Base-by-base conservation (phyloP, 2,888 invertebrate genomes). In the Galerucella nymphaeae region DNA sequence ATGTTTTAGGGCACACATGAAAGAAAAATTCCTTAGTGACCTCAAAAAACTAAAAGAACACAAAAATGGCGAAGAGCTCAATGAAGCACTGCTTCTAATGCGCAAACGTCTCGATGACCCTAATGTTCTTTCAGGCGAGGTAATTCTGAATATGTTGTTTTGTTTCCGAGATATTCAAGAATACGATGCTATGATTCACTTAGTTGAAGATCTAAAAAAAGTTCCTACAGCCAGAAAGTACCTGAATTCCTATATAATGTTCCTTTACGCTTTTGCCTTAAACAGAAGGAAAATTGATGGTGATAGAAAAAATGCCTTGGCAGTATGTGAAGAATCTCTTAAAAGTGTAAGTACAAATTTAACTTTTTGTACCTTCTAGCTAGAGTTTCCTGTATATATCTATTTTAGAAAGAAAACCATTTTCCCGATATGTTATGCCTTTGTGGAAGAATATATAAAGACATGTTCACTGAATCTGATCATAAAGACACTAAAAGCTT, bases 401-500 rank as follows among this genome's bases (percentile, higher is more conserved):
- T 41, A 53, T 62, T 82, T 83, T 74, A 95, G 86, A 95, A 96
- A 85, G 98, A 98, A 84, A 97, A 97, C 84, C 93, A 94, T 80
- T 97, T 98, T 82, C 98, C 99, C 0, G 99, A 99, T 86, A 96
- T 99, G 93, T 87, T 99, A 64, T 99, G 99, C 83, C 89, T 99
- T 2, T 98, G 98, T 84, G 99, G 99, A 0, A 92, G 99, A 76
- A 99, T 99, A 83, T 98, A 98, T 86, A 96, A 96, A 87, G 96
- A 96, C 86, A 97, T 95, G 85, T 99, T 99, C 88, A 96, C 98
- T 13, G 98, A 99, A 88, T 97, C 98, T 58, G 93, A 94, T 78
- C 97, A 98, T 85, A 90, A 90, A 2, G 98, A 99, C 85, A 90
- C 91, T 79, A 93, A 94, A 63, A 96, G 96, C 84, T 89, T 99